A percentile compares a stretch with the other conserved stretches of the same genome.
Conservation (phyloP, 2,797 vertebrate species). For the Telmatherina bonti region DNA sequence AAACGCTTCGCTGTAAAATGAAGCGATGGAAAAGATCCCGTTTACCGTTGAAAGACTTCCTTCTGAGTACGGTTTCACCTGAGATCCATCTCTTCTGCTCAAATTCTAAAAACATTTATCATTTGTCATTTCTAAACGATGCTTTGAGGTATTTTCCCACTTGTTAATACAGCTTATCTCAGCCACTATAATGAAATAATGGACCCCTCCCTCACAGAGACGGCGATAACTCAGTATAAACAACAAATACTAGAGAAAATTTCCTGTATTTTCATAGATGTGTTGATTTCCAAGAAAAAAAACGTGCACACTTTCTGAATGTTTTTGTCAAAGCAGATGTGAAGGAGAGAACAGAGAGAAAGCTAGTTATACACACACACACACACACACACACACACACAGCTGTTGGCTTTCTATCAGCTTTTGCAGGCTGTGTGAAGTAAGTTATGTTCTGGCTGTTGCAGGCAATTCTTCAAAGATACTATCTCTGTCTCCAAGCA, state of each 20-base stretch:
- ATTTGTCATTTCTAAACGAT: neutral
- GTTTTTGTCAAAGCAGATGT: slow-evolving; percentile 79
- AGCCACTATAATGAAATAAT: neutral
- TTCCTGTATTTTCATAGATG: slow-evolving; percentile 25
- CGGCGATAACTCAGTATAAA: slow-evolving; percentile 14
- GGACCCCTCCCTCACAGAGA: slow-evolving; percentile 8
- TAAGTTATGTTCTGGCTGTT: slow-evolving; percentile 78
- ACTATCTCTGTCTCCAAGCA: slow-evolving; percentile 73
- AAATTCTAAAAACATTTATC: no score
- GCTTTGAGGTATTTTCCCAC: neutral
- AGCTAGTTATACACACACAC: slow-evolving; percentile 30
- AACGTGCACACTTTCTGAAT: slow-evolving; percentile 6
- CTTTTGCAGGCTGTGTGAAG: slow-evolving; percentile 64
- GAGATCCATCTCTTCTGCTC: neutral
- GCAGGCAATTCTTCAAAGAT: slow-evolving; percentile 82
- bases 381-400: slow-evolving; percentile 20
- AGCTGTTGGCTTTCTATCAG: slow-evolving; percentile 63
- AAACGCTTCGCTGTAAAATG: no score
- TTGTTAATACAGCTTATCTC: neutral
- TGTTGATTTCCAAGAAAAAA: slow-evolving; percentile 35
- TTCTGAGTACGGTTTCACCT: neutral
- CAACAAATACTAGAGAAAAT: slow-evolving; percentile 14
- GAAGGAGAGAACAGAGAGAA: slow-evolving; percentile 64
- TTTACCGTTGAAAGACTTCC: no score
- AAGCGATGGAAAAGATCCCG: no score